Evolutionary conservation across 1,140 invertebrate genomes (phyloP), one percentile per base, ranked within the genome.

Genomic region (Amphibalanus amphitrite): DNA sequence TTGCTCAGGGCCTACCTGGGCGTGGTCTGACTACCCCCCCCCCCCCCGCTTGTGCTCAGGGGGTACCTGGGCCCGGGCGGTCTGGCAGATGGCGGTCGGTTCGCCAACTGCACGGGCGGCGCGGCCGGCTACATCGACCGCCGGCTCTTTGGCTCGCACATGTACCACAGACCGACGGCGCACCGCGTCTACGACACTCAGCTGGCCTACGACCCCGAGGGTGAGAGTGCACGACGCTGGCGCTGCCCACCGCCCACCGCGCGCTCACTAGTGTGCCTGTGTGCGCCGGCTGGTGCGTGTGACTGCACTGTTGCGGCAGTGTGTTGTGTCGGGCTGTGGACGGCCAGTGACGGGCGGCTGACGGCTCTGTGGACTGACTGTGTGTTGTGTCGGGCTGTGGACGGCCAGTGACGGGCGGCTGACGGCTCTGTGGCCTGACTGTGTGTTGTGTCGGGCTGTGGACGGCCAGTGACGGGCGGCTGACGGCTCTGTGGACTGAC

Each of bases 11-110:
- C 17, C 6, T 17, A 38, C 38, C 38, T 38, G 6, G 38, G 38
- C 17, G 6, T 17, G 17, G 38, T 38, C 6, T 17, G 38, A 38
- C 17, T 6, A 38, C n/a, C 3, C n/a, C 69, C 26, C 29, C 69
- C 17, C n/a, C n/a, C 28, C 65, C 13, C 28, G 26, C 59, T 28
- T 59, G 40, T 1, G 70, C 73, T 0, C 74, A 86, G 88, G 20
- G 93, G 93, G 3, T 97, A 97, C 78, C 76, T 95, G 23, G 93
- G 94, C 0, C 93, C 94, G 0, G 94, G 93, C 23, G 95, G 94
- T 26, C 82, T 90, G 64, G 81, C 85, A 74, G 84, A 88, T 33
- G 80, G 86, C 73, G 79, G 83, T 0, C 79, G 81, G 25, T 82
- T 86, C 79, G 79, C 79, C 15, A 87, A 90, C 73, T 97, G 94